Evolutionary conservation across 2,888 invertebrate species (phyloP).

Genomic region (Troides helena): DNA sequence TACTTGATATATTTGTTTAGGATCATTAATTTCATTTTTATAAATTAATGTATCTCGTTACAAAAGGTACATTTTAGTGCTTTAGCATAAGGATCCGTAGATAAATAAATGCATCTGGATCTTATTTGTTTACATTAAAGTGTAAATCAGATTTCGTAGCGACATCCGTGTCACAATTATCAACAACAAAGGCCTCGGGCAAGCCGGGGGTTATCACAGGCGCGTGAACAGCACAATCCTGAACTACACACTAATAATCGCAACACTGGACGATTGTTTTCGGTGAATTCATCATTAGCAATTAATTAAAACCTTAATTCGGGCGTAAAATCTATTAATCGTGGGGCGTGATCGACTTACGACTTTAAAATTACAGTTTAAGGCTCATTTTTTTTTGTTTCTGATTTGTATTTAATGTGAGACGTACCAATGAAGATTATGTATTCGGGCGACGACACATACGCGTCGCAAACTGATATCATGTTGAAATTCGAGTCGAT

Average conservation of each 20-base stretch:
- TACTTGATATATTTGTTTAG: too few species aligned
- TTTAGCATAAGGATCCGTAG: too few species aligned
- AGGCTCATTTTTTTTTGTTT: constrained; percentile 4
- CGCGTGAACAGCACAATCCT: constrained; percentile 46
- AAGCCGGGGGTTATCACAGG: constrained; percentile 47
- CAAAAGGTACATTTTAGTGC: neutral
- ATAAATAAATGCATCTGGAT: constrained; percentile 4
- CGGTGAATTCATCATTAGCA: constrained; percentile 40
- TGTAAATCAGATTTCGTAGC: constrained; percentile 27
- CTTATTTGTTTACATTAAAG: constrained; percentile 4
- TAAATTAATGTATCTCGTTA: too few species aligned
- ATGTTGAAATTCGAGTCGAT: neutral
- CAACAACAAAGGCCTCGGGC: constrained; percentile 43
- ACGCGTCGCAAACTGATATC: constrained; percentile 3
- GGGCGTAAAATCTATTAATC: constrained; percentile 27
- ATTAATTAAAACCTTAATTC: constrained; percentile 31
- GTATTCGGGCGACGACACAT: neutral
- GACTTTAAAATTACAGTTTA: neutral
- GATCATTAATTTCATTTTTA: too few species aligned
- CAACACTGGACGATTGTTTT: constrained; percentile 41
- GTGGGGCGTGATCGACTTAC: neutral
- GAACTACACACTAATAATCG: constrained; percentile 36
- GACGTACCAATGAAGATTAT: constrained; percentile 15
- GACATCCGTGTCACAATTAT: constrained; percentile 37
- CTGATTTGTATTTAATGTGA: neutral